These are phyloP conservation scores for Acanthopleura granulata DNA, from an alignment of 2,888 invertebrate species.

Conservation along the genomic window DNA sequence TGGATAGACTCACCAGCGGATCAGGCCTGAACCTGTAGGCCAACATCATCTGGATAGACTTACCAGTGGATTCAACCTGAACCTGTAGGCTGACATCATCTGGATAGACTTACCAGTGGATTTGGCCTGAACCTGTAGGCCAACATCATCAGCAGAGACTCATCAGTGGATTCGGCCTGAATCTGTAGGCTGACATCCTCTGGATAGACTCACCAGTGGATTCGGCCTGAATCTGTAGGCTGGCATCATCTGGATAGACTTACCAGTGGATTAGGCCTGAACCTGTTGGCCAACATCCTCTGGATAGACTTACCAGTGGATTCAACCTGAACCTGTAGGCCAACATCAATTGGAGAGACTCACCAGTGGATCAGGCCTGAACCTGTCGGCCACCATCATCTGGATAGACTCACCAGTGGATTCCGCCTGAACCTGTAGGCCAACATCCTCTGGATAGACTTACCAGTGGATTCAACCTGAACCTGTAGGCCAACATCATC, in stretches of 20 bases:
- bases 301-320: neutral
- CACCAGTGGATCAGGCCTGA: neutral
- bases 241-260: constrained; percentile 83
- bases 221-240: constrained; percentile 97
- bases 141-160: neutral
- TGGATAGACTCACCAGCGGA: neutral
- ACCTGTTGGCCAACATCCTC: neutral
- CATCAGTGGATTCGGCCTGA: neutral
- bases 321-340: neutral
- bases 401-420: neutral
- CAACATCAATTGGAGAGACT: neutral
- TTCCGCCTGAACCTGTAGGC: neutral
- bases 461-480: neutral
- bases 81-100: neutral
- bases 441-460: neutral
- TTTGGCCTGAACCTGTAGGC: neutral
- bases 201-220: constrained; percentile 81
- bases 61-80: neutral
- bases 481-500: neutral
- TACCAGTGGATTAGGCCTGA: constrained; percentile 2
- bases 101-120: neutral
- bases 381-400: neutral
- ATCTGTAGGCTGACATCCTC: neutral
- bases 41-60: neutral
- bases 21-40: neutral